Conservation (phyloP, 2,113 vertebrate species). For the Campylomormyrus tamandua region DNA sequence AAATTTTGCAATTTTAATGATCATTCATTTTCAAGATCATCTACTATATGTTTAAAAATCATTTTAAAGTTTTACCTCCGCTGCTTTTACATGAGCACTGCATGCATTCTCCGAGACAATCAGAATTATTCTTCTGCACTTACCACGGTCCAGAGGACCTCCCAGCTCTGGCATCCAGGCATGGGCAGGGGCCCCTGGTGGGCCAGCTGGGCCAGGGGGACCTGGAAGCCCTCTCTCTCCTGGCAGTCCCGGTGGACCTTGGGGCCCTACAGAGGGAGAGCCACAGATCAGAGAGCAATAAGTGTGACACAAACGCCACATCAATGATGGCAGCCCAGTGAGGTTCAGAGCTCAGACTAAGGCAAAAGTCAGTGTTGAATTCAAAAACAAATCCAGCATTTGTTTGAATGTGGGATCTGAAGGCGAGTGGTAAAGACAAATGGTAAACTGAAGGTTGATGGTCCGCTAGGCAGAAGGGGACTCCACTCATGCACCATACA, state of each 20-base stretch:
- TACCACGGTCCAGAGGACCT: constrained; percentile 49
- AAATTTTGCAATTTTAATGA: no score
- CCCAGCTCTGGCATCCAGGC: constrained; percentile 37
- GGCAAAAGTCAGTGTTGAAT: background rate
- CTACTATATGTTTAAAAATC: no score
- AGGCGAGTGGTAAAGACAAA: background rate
- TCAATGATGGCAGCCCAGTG: background rate
- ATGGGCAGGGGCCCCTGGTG: constrained; percentile 57
- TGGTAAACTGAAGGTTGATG: background rate
- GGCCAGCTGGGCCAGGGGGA: constrained; percentile 53
- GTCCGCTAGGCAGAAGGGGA: background rate
- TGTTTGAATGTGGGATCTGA: background rate
- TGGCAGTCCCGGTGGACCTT: constrained; percentile 70
- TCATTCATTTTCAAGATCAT: no score
- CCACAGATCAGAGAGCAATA: background rate
- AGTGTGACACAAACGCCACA: background rate
- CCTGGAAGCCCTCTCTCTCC: constrained; percentile 75
- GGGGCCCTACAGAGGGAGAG: constrained; percentile 54
- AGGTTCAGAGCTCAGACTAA: background rate
- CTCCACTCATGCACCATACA: background rate
- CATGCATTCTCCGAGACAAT: no score
- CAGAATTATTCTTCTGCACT: constrained; percentile 20
- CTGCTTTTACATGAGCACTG: no score
- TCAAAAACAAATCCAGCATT: background rate
- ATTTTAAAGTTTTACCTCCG: no score